Evolutionary conservation across 2,888 invertebrate genomes (phyloP).

Genomic region (Rhagophthalmus giganteus): DNA sequence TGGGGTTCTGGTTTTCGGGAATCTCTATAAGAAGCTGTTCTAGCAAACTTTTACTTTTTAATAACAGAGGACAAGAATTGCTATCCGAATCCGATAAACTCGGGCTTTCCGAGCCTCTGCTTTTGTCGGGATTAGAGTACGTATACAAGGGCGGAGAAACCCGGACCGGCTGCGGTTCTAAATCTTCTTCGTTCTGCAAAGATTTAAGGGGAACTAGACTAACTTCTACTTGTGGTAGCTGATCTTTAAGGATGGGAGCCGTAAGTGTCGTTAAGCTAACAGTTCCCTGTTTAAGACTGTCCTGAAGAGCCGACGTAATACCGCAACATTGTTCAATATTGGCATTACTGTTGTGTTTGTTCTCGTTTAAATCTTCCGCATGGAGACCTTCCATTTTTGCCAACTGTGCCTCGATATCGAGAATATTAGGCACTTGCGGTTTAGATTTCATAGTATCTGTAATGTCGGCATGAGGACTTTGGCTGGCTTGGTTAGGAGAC

Average conservation of each 20-base stretch:
- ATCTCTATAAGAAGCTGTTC: conserved; percentile 86
- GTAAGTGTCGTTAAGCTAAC: conserved; percentile 34
- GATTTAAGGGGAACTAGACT: conserved; percentile 37
- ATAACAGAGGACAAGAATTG: conserved; percentile 48
- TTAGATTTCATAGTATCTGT: conserved; percentile 43
- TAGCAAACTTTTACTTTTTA: conserved; percentile 63
- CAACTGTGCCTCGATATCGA: conserved; percentile 70
- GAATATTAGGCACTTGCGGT: conserved; percentile 60
- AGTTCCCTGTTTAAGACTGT: conserved; percentile 44
- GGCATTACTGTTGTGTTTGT: conserved; percentile 38
- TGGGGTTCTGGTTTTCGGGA: conserved; percentile 58
- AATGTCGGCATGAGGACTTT: conserved; percentile 63
- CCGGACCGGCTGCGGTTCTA: conserved; percentile 70
- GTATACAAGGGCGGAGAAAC: conserved; percentile 76
- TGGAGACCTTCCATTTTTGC: conserved; percentile 67
- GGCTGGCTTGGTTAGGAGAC: conserved; percentile 73
- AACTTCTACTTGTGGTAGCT: conserved; percentile 39
- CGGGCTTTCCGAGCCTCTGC: conserved; percentile 50
- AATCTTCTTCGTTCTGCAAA: conserved; percentile 44
- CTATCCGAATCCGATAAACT: conserved; percentile 46
- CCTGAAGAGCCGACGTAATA: conserved; percentile 48
- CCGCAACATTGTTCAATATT: conserved; percentile 52
- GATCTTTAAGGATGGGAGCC: conserved; percentile 27
- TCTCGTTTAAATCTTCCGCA: conserved; percentile 39
- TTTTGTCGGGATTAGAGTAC: conserved; percentile 74